A percentile compares a stretch with the other conserved stretches of the same genome.
phyloP scores from a whole-genome alignment of 2,797 vertebrate genomes.

The Xiphorhynchus erythropygius region DNA sequence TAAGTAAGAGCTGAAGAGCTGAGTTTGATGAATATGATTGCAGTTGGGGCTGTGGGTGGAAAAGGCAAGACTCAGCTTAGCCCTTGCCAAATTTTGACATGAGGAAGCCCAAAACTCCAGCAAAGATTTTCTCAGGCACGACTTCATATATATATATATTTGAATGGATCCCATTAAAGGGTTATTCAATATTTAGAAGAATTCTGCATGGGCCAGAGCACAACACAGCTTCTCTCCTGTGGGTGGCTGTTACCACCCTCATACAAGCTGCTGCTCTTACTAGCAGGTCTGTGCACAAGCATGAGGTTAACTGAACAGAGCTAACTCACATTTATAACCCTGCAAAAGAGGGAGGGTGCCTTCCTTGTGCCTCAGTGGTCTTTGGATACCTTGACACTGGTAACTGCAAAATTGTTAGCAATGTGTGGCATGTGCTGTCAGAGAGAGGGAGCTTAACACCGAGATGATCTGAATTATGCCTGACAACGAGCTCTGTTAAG shows the following conservation, averaged over 20 bases:
- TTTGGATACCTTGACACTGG: background rate
- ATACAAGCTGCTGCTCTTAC: background rate
- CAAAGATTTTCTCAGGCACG: background rate
- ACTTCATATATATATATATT: background rate
- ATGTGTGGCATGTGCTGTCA: conserved; percentile 16
- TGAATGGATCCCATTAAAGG: background rate
- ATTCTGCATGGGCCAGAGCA: background rate
- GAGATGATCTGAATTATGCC: background rate
- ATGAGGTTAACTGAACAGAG: background rate
- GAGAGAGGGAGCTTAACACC: background rate
- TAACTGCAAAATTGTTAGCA: background rate
- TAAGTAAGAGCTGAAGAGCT: background rate
- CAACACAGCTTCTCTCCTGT: background rate
- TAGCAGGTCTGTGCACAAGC: background rate
- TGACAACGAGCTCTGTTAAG: conserved; percentile 7
- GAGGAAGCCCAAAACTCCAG: background rate
- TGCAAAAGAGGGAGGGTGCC: background rate
- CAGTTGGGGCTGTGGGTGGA: background rate
- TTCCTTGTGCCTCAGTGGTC: background rate
- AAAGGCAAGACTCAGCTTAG: background rate
- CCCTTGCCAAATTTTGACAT: background rate
- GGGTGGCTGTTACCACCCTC: background rate
- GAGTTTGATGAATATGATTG: background rate
- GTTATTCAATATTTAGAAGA: background rate
- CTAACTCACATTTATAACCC: background rate